These are phyloP conservation scores for Adineta ricciae DNA, from an alignment of 2,888 invertebrate genomes.

Conservation along the genomic window DNA sequence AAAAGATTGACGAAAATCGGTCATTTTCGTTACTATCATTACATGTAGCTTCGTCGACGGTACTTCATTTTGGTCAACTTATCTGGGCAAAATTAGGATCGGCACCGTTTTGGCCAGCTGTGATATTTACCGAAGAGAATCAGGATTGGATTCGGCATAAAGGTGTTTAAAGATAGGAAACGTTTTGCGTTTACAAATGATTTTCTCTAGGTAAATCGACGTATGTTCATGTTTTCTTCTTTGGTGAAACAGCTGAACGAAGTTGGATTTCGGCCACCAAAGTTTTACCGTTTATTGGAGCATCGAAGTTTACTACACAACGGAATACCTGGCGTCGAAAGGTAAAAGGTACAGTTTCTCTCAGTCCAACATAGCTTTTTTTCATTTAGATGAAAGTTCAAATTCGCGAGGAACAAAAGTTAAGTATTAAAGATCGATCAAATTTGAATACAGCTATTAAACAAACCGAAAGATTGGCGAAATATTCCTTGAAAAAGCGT, in stretches of 20 bases:
- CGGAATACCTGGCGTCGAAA: not conserved
- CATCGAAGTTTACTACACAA: not conserved
- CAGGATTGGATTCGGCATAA: not conserved
- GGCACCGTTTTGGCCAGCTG: not conserved
- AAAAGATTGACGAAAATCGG: not conserved
- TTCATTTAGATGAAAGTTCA: not conserved
- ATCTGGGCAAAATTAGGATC: not conserved
- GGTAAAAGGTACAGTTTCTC: not conserved
- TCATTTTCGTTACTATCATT: no score
- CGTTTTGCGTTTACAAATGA: no score
- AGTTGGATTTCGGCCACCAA: not conserved
- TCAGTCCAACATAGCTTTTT: no score
- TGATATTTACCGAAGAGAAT: not conserved
- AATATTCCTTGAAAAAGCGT: not conserved
- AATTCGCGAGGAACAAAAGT: not conserved
- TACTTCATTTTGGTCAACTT: not conserved
- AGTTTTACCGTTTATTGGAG: not conserved
- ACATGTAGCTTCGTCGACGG: not conserved
- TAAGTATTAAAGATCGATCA: not conserved
- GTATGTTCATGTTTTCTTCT: not conserved
- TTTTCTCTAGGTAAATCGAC: not conserved
- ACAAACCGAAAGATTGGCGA: not conserved
- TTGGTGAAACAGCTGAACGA: slow-evolving; percentile 5
- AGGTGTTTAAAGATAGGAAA: not conserved
- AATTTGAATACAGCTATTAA: not conserved